Base-by-base conservation (phyloP, 2,888 invertebrate genomes). In the Aricia artaxerxes region DNA sequence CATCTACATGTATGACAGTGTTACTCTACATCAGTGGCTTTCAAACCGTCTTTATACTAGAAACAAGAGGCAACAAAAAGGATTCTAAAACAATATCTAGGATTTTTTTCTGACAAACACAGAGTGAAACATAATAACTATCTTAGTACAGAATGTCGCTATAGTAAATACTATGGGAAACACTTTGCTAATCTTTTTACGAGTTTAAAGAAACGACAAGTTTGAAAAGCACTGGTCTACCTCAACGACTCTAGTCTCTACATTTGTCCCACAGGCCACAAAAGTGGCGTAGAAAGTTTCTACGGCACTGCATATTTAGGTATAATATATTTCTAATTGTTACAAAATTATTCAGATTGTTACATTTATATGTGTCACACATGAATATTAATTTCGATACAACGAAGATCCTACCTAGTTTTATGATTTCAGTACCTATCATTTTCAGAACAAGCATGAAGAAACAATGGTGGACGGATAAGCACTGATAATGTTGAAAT, bases 1-100 rank as follows among this genome's bases (percentile, higher is more conserved):
- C 72, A 78, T 78, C 40, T 40, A 44, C 35, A 35, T 69, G 35
- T 64, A 64, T 69, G 69, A 35, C 69, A 64, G 64, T 31, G 69
- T 69, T 31, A 35, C 31, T 31, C 11, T 69, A 31, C 13, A 69
- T 69, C 69, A 35, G 16, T 69, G 69, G 13, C 38, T 69, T 13
- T 69, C 35, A 69, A 69, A 69, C 35, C 4, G 69, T 38, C 7
- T n/a, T 24, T n/a, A 61, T 7, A 13, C 4, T 24, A 24, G 24
- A 61, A 16, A 7, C 57, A 16, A 16, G 16, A 57, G 16, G 16
- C 16, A 16, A 57, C 13, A 16, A 57, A 57, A 49, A 49, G 2
- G 49, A 11, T 49, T 49, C 49, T 49, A 49, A 11, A 49, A 49
- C 49, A 2, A 49, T 49, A 9, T 9, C 11, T 49, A 49, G 49